These are phyloP conservation scores for Orchesella cincta DNA, from an alignment of 1,140 invertebrate species.

Conservation along the genomic window DNA sequence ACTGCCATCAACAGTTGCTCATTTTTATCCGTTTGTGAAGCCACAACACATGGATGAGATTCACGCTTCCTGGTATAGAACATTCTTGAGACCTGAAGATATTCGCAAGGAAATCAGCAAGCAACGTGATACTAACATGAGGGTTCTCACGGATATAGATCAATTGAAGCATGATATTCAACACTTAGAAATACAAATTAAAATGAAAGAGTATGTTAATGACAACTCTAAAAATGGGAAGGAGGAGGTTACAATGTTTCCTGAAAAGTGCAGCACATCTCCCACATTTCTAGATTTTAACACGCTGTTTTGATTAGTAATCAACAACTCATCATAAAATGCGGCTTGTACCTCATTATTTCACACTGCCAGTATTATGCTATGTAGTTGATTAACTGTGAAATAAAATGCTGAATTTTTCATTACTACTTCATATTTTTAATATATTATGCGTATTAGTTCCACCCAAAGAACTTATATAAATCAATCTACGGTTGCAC, in stretches of 20 bases:
- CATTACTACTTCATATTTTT: too few relatives aligned
- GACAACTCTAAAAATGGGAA: background rate
- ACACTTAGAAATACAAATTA: background rate
- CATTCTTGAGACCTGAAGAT: background rate
- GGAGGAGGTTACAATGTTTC: background rate
- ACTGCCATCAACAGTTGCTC: background rate
- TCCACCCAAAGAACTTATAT: too few relatives aligned
- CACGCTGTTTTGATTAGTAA: too few relatives aligned
- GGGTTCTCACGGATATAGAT: background rate
- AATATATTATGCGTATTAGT: background rate
- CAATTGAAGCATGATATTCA: background rate
- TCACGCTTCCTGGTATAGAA: conserved; percentile 3
- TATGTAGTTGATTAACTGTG: too few relatives aligned
- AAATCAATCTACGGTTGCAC: too few relatives aligned
- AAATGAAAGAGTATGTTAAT: conserved; percentile 1
- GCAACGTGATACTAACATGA: background rate
- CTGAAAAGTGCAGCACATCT: background rate
- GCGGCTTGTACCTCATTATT: too few relatives aligned
- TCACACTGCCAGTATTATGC: too few relatives aligned
- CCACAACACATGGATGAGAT: background rate
- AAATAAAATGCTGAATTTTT: too few relatives aligned
- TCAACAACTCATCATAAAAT: too few relatives aligned
- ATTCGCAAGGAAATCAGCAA: conserved; percentile 6
- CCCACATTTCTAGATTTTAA: background rate
- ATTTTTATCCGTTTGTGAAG: background rate